phyloP scores from a whole-genome alignment of 1,140 invertebrate species.

The Steinernema khuongi region DNA sequence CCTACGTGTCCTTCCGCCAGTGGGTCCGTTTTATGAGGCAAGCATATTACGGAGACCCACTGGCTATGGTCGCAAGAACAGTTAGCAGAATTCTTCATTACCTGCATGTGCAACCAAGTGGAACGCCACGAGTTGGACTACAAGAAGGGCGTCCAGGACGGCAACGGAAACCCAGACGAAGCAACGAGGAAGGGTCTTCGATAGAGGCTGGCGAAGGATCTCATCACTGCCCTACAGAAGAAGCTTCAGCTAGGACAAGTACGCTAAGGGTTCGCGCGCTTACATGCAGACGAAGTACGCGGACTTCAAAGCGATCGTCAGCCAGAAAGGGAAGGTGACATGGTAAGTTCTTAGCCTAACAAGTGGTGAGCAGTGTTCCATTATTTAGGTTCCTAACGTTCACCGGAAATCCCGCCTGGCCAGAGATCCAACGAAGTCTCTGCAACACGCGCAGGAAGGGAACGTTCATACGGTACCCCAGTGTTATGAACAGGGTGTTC shows the following conservation, averaged over 20 bases:
- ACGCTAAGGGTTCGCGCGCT: neutral
- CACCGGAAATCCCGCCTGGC: neutral
- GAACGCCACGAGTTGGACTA: slow-evolving; percentile 1
- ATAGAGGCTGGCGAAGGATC: neutral
- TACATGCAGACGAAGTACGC: neutral
- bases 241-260: neutral
- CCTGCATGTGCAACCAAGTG: neutral
- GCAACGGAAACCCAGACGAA: too few relatives aligned
- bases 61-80: neutral
- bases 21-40: neutral
- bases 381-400: neutral
- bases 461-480: neutral
- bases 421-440: neutral
- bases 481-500: neutral
- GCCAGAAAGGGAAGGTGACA: neutral
- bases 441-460: neutral
- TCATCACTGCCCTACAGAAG: neutral
- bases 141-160: neutral
- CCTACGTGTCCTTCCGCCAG: neutral
- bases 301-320: neutral
- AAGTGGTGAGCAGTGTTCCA: neutral
- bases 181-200: neutral
- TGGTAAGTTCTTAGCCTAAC: neutral
- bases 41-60: neutral
- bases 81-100: neutral